Conservation (phyloP, 1,140 invertebrate species). For the Colletes gigas region DNA sequence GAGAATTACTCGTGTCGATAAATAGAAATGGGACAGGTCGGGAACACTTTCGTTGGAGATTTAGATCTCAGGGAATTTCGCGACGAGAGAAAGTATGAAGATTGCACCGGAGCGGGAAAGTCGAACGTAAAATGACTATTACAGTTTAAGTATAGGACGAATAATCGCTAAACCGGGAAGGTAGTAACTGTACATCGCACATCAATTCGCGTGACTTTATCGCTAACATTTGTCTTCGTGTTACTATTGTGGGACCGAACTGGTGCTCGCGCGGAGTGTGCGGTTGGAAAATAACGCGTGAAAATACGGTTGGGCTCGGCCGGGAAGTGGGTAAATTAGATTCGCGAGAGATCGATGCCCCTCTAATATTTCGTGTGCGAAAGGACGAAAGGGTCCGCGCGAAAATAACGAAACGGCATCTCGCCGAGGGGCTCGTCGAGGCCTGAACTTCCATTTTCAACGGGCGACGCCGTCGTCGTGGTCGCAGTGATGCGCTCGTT, state of each 20-base stretch:
- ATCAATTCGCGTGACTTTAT: constrained; percentile 67
- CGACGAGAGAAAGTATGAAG: not conserved
- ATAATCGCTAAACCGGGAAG: constrained; percentile 56
- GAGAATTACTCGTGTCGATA: not conserved
- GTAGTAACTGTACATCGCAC: constrained; percentile 49
- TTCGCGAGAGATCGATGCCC: constrained; percentile 35
- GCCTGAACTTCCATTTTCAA: not conserved
- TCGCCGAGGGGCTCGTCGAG: not conserved
- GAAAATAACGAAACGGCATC: constrained; percentile 1
- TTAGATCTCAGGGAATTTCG: not conserved
- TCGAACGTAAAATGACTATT: constrained; percentile 24
- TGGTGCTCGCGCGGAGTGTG: constrained; percentile 3
- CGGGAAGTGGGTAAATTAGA: constrained; percentile 54
- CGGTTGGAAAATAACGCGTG: constrained; percentile 51
- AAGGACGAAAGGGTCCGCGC: not conserved
- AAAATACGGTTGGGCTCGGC: constrained; percentile 36
- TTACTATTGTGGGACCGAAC: constrained; percentile 60
- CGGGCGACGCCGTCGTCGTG: too few relatives aligned
- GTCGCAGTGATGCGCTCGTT: too few relatives aligned
- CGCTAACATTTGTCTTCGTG: constrained; percentile 65
- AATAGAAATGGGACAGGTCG: constrained; percentile 1
- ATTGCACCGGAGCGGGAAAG: not conserved
- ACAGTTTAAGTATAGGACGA: constrained; percentile 23
- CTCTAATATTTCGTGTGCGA: constrained; percentile 35
- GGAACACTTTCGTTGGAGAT: not conserved